Conservation (phyloP, 92 coral and sea anemone genomes). For the Bergia puertoricense region DNA sequence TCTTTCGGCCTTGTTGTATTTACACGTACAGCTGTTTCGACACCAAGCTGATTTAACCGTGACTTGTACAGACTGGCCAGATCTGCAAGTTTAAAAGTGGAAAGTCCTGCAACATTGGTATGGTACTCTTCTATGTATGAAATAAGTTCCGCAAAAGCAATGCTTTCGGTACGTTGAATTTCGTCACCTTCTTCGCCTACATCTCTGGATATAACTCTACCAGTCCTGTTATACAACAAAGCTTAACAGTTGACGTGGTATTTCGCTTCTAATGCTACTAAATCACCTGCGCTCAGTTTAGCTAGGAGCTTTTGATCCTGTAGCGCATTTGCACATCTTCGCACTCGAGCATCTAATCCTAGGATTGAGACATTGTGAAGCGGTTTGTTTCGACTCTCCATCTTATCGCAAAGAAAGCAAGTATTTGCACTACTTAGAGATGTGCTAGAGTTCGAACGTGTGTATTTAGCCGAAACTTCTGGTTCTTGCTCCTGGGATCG, state of each 20-base stretch:
- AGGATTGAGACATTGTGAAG: conserved; percentile 49
- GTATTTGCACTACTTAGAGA: background rate
- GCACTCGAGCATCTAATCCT: conserved; percentile 47
- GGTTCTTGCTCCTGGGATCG: background rate
- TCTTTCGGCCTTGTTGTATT: conserved; percentile 58
- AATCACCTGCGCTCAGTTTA: conserved; percentile 58
- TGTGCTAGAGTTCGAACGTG: conserved; percentile 22
- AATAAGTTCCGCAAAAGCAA: too few species aligned
- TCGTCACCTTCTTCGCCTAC: too few species aligned
- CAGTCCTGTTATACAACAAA: too few species aligned
- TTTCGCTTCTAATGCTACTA: background rate
- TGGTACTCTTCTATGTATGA: too few species aligned
- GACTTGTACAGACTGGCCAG: too few species aligned
- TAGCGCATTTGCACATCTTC: conserved; percentile 46
- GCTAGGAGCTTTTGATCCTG: conserved; percentile 66
- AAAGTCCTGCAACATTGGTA: too few species aligned
- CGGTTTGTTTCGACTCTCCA: conserved; percentile 37
- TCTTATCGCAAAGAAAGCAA: conserved; percentile 49
- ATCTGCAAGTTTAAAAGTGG: too few species aligned
- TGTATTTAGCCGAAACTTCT: background rate
- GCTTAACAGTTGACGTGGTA: too few species aligned
- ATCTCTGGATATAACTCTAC: too few species aligned
- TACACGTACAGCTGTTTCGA: background rate
- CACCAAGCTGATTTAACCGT: too few species aligned
- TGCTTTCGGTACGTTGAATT: too few species aligned